phyloP scores from a whole-genome alignment of 2,113 vertebrate genomes.

The Oreocharis arfaki region DNA sequence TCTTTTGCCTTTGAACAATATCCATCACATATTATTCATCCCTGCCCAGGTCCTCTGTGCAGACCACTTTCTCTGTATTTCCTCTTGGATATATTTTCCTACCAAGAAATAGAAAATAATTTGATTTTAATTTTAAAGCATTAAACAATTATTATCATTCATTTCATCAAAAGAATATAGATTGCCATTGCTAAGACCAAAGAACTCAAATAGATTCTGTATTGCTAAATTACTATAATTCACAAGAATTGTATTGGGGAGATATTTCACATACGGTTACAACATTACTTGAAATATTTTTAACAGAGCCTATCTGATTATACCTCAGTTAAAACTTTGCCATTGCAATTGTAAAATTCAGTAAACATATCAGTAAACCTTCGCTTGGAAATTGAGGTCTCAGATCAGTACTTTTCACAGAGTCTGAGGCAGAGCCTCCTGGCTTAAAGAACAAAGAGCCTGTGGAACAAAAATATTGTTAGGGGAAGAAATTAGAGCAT shows the following conservation, averaged over 20 bases:
- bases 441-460: background rate
- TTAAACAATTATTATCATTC: background rate
- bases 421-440: background rate
- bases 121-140: background rate
- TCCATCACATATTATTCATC: background rate
- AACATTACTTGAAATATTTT: background rate
- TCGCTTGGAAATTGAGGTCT: background rate
- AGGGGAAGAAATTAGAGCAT: background rate
- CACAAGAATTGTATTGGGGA: background rate
- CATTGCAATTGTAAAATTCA: background rate
- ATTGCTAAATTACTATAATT: background rate
- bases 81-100: background rate
- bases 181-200: background rate
- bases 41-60: background rate
- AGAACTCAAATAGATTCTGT: background rate
- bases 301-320: background rate
- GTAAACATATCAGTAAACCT: background rate
- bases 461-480: background rate
- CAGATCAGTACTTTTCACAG: background rate
- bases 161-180: background rate
- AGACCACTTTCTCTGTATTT: background rate
- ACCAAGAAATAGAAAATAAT: background rate
- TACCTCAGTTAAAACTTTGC: background rate
- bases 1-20: accelerated
- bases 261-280: background rate